Evolutionary conservation across 2,797 vertebrate species (phyloP).

Genomic region (Gobio occitaniae): DNA sequence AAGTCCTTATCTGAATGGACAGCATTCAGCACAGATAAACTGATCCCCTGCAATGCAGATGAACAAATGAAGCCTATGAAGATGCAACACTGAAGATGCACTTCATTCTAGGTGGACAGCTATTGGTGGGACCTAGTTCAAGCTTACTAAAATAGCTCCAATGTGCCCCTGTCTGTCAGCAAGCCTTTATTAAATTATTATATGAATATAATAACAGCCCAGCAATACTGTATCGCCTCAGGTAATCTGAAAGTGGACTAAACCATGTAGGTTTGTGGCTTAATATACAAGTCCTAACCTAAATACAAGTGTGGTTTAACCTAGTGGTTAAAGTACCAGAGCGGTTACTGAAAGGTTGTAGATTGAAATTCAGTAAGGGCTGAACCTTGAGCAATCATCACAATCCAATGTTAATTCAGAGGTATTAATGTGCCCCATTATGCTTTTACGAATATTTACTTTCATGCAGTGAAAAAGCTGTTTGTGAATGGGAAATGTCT

Average conservation of each 20-base stretch:
- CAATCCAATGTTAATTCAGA: not conserved
- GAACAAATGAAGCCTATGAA: not conserved
- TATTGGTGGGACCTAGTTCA: not conserved
- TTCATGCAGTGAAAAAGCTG: not conserved
- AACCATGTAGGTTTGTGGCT: not conserved
- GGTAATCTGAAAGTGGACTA: not conserved
- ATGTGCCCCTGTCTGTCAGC: conserved; percentile 12
- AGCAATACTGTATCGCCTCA: not conserved
- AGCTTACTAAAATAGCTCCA: conserved; percentile 14
- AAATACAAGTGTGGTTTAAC: not conserved
- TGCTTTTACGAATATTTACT: not conserved
- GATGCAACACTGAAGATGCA: not conserved
- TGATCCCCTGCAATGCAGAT: not conserved
- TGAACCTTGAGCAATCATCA: not conserved
- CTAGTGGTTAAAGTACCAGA: not conserved
- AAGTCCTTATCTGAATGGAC: not conserved
- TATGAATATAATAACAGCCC: not conserved
- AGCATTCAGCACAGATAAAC: conserved; percentile 17
- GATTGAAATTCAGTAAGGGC: not conserved
- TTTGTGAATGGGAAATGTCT: not conserved
- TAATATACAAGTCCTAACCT: not conserved
- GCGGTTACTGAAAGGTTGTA: not conserved
- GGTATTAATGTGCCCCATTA: not conserved
- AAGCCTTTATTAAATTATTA: not conserved
- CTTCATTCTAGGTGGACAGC: not conserved